Percentiles rank a stretch among this genome's conserved stretches.
Conservation (phyloP, 2,113 vertebrate genomes). For the Upupa epops region DNA sequence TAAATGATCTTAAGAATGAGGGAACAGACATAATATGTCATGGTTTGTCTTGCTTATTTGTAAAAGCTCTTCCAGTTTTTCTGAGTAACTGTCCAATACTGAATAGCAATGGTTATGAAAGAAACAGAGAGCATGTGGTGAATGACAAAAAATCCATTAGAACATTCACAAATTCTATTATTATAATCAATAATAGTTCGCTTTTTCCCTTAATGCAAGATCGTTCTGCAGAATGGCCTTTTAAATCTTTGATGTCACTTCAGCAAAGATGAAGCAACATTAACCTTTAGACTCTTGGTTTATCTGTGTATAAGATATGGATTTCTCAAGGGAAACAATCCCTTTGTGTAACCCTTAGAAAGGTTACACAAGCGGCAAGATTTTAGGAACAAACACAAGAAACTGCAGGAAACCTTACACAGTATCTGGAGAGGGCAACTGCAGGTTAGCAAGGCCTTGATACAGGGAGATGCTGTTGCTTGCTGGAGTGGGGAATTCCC, state of each 20-base stretch:
- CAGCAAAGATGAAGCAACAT: constrained; percentile 10
- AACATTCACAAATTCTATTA: background rate
- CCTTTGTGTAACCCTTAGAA: background rate
- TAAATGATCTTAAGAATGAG: background rate
- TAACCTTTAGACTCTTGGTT: constrained; percentile 28
- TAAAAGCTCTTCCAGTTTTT: background rate
- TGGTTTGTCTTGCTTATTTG: background rate
- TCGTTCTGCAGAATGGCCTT: constrained; percentile 25
- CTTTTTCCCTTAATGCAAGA: background rate
- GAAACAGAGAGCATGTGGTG: background rate
- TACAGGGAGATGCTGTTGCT: background rate
- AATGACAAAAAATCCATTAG: background rate
- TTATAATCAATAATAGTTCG: constrained; percentile 17
- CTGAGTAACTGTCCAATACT: background rate
- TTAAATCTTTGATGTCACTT: constrained; percentile 41
- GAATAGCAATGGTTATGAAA: background rate
- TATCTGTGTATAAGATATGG: constrained; percentile 41
- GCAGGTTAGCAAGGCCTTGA: background rate
- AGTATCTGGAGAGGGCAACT: background rate
- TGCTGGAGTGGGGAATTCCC: background rate
- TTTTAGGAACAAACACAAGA: background rate
- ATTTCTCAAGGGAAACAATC: constrained; percentile 28
- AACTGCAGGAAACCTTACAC: background rate
- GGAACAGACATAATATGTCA: background rate
- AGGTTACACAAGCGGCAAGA: background rate